Conservation (phyloP, 1,140 invertebrate species). For the Cherax quadricarinatus region DNA sequence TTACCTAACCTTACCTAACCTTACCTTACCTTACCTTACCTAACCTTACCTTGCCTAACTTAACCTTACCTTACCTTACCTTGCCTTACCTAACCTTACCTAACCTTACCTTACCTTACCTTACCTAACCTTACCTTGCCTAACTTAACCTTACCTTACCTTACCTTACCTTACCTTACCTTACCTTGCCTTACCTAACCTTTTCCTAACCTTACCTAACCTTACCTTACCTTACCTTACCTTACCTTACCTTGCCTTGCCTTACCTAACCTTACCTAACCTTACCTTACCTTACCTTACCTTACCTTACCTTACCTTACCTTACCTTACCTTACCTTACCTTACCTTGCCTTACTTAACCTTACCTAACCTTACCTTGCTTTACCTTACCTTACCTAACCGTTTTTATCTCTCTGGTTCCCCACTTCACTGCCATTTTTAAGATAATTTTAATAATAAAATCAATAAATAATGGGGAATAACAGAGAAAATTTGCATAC, state of each 20-base stretch:
- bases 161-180: background rate
- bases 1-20: background rate
- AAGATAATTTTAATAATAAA: too few species aligned
- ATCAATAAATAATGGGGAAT: too few species aligned
- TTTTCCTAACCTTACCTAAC: background rate
- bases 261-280: background rate
- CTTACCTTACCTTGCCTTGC: background rate
- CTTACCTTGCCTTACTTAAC: background rate
- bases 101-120: conserved; percentile 28
- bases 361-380: conserved; percentile 1
- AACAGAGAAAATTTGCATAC: too few species aligned
- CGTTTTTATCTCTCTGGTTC: background rate
- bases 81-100: background rate
- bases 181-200: background rate
- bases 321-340: background rate
- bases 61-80: background rate
- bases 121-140: background rate
- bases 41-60: background rate
- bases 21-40: background rate
- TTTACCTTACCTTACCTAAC: background rate
- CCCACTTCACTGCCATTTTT: too few species aligned
- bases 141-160: background rate
- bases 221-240: conserved; percentile 8
- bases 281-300: conserved; percentile 7
- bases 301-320: background rate